Base-by-base conservation (phyloP, 2,888 invertebrate species). In the Callimorpha dominula region DNA sequence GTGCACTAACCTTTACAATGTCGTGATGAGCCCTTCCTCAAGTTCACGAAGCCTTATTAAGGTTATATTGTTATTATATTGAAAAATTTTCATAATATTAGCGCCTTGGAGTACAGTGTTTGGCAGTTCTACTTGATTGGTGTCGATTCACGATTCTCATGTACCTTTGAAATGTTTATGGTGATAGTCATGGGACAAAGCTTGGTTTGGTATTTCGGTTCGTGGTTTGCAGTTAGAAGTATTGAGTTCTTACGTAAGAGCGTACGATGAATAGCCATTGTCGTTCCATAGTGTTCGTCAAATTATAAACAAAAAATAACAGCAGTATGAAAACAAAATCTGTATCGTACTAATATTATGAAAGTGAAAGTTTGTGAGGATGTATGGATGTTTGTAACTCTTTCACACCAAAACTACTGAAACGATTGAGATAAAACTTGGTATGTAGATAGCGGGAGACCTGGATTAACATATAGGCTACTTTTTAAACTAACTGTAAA, bases 1-100 rank as follows among this genome's bases (percentile, higher is more conserved):
- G 76, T 81, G 75, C n/a, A 78, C 81, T 73, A 31, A 40, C 77
- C 87, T 73, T 87, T 78, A 82, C 70, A 77, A 57, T 84, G 85
- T 86, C 86, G 87, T 88, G 88, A 85, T 85, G 82, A 81, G 73
- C 78, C 77, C 74, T 81, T 78, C 81, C 78, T 83, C 80, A 81
- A 80, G 85, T 89, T 87, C 90, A 87, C 87, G 87, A 84, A 74
- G 75, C 80, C 90, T 87, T 89, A 90, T 89, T 90, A 90, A 88
- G 82, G 77, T 80, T 85, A 87, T 87, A 86, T 86, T 83, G 85
- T 89, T 88, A 88, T 87, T 87, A 86, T 86, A 85, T 83, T 85
- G 86, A 90, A 89, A 86, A 89, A 88, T 87, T 70, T 86, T 84
- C 81, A 87, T 86, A 83, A 87, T 77, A 83, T 84, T 82, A 84